Evolutionary conservation across 2,888 invertebrate species (phyloP), one percentile per base, ranked within the genome.

Genomic region (Adela reaumurella): DNA sequence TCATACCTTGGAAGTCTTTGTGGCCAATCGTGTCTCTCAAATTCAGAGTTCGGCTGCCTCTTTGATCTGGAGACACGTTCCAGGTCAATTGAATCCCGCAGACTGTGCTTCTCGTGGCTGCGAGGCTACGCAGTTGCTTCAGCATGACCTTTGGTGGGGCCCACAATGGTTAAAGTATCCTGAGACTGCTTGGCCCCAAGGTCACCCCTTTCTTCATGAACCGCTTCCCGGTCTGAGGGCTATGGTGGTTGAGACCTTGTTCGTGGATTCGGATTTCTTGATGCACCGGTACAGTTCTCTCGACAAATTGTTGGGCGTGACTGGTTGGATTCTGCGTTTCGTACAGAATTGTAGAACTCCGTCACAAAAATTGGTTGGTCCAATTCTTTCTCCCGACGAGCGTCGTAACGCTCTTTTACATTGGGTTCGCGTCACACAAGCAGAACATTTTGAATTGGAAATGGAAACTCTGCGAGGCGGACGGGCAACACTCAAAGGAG

Each of bases 51-150:
- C 50, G 2, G 47, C 20, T 16, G 35, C 16, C 14, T 11, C 45
- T 20, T 11, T 50, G 46, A 29, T 46, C 3, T 46, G 49, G 49
- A 49, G 49, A 35, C 49, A 49, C n/a, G 35, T 49, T 5, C 46
- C 46, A 44, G 43, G 43, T 2, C 46, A 46, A 18, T n/a, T 49
- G 10, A 49, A 49, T 14, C 49, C 49, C 2, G 43, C 28, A 1
- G 46, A 46, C 17, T 19, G 19, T 3, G 35, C 49, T 3, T 46
- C 44, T 3, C 44, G 46, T 5, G 49, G 46, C 19, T 49, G 45
- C 6, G 19, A 18, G 14, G 46, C 43, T 5, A 24, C 43, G 5
- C 18, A 16, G 5, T 17, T 48, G 2, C 19, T 14, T 14, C 3
- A 41, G 5, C 45, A 48, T 19, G 17, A 17, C 5, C 41, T 48